Percentiles rank a stretch among this genome's conserved stretches.
These are phyloP conservation scores for Trichonephila inaurata DNA, from an alignment of 1,140 invertebrate genomes.

Conservation along the genomic window DNA sequence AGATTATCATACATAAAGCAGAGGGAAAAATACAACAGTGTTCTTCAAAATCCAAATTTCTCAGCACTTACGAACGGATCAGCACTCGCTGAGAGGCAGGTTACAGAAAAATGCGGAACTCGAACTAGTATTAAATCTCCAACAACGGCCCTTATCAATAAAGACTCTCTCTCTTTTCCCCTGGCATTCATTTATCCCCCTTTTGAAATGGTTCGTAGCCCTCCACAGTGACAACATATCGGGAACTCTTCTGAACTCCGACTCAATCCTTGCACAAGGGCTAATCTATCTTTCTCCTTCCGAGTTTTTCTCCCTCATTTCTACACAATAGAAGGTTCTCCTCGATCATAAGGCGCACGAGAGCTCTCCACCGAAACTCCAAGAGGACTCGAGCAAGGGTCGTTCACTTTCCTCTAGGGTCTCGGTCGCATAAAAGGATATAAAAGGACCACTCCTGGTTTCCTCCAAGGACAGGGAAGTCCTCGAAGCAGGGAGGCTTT, in stretches of 20 bases:
- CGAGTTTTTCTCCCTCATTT: conserved; percentile 63
- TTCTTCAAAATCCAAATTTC: conserved; percentile 24
- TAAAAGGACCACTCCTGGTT: conserved; percentile 65
- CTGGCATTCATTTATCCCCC: conserved; percentile 48
- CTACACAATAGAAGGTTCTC: conserved; percentile 54
- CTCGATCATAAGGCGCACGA: conserved; percentile 61
- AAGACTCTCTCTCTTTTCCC: conserved; percentile 1
- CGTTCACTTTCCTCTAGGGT: conserved; percentile 72
- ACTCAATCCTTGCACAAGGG: conserved; percentile 36
- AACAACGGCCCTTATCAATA: conserved; percentile 36
- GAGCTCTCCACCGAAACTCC: conserved; percentile 1
- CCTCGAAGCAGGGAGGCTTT: conserved; percentile 50
- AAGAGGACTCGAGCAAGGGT: conserved; percentile 41
- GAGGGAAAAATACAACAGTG: neutral
- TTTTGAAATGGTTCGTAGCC: conserved; percentile 28
- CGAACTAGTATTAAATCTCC: conserved; percentile 23
- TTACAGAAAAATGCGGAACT: conserved; percentile 32
- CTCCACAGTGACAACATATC: conserved; percentile 60
- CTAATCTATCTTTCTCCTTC: conserved; percentile 67
- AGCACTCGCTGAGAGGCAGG: neutral
- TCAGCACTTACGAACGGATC: conserved; percentile 9
- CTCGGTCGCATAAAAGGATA: conserved; percentile 46
- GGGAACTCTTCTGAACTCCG: conserved; percentile 20
- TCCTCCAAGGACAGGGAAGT: conserved; percentile 38
- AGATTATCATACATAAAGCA: conserved; percentile 1